phyloP scores from a whole-genome alignment of 2,797 vertebrate genomes.

The Microchirus variegatus region DNA sequence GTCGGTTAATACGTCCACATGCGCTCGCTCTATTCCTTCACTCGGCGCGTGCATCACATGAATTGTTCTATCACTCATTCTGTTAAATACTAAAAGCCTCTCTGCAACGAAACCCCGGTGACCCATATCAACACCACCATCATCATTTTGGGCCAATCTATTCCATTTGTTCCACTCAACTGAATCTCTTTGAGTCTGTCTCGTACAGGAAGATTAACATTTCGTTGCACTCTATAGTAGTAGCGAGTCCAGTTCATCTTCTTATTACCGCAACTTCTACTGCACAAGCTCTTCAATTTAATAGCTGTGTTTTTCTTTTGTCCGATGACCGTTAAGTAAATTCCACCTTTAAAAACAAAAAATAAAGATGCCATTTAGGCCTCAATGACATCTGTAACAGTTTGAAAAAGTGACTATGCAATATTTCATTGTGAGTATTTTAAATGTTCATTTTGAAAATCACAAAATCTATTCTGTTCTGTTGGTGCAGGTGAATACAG shows the following conservation, averaged over 20 bases:
- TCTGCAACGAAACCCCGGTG: slow-evolving; percentile 30
- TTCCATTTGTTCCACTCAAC: slow-evolving; percentile 25
- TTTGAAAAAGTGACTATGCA: too few species aligned
- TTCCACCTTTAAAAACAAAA: too few species aligned
- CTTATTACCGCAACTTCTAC: not conserved
- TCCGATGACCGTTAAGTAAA: too few species aligned
- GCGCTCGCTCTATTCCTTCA: slow-evolving; percentile 9
- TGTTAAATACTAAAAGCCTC: slow-evolving; percentile 42
- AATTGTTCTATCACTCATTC: slow-evolving; percentile 20
- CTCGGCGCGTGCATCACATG: slow-evolving; percentile 2
- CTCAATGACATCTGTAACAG: too few species aligned
- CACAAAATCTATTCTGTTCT: too few species aligned
- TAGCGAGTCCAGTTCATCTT: not conserved
- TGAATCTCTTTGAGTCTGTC: slow-evolving; percentile 21
- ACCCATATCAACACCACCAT: slow-evolving; percentile 19
- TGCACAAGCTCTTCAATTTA: not conserved
- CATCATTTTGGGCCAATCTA: slow-evolving; percentile 31
- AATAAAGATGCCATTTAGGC: too few species aligned
- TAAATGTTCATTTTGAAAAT: too few species aligned
- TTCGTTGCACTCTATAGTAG: slow-evolving; percentile 11
- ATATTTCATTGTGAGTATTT: too few species aligned
- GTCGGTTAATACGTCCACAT: slow-evolving; percentile 28
- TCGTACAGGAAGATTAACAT: slow-evolving; percentile 11
- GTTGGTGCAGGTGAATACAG: too few species aligned
- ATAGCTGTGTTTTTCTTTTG: too few species aligned